These are phyloP conservation scores for Mesocentrotus franciscanus DNA, from an alignment of 53 echinoderm and acorn worm species.

Conservation along the genomic window DNA sequence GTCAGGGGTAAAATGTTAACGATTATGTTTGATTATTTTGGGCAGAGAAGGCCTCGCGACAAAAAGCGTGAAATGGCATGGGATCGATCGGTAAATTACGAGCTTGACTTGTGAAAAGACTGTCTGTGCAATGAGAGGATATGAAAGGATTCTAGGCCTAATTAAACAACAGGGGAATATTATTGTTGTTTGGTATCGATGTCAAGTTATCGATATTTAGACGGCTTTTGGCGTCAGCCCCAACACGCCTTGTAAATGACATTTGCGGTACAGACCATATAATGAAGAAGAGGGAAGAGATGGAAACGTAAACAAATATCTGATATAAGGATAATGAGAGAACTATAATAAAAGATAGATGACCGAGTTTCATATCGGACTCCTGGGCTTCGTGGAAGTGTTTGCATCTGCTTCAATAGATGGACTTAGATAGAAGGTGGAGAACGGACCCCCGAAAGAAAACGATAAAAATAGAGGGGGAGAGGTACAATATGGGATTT, in stretches of 20 bases:
- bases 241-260: constrained; percentile 55
- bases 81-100: constrained; percentile 60
- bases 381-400: not conserved
- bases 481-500: not conserved
- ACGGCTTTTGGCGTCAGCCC: constrained; percentile 41
- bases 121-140: not conserved
- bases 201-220: constrained; percentile 58
- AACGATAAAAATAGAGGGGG: not conserved
- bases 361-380: not conserved
- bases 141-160: not conserved
- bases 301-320: not conserved
- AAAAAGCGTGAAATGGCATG: constrained; percentile 61
- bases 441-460: no score
- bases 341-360: not conserved
- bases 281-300: not conserved
- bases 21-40: constrained; percentile 66
- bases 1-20: constrained; percentile 63
- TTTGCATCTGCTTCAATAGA: not conserved
- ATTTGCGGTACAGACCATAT: constrained; percentile 13
- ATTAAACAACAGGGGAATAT: constrained; percentile 33
- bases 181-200: constrained; percentile 62
- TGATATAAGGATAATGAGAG: not conserved
- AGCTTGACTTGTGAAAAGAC: constrained; percentile 42
- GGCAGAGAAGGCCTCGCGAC: constrained; percentile 29
- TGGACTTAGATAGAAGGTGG: not conserved